Conservation (phyloP, 2,113 vertebrate genomes). For the Acanthisitta chloris region DNA sequence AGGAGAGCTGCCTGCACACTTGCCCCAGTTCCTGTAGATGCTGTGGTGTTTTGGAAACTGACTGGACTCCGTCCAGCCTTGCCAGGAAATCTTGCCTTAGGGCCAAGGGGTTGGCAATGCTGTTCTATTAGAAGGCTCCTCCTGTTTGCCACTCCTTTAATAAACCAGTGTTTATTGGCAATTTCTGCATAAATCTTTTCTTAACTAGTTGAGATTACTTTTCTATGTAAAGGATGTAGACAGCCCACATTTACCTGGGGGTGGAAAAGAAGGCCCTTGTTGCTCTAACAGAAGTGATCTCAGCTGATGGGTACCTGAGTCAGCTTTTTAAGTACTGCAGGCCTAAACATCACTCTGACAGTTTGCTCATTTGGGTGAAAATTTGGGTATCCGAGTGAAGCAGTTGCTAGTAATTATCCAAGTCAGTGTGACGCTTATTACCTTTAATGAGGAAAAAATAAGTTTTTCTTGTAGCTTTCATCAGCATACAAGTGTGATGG, state of each 20-base stretch:
- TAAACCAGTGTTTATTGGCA: not conserved
- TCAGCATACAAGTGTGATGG: not conserved
- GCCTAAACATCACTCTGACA: not conserved
- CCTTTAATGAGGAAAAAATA: not conserved
- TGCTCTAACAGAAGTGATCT: not conserved
- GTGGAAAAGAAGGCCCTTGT: not conserved
- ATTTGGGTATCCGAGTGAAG: not conserved
- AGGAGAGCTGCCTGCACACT: not conserved
- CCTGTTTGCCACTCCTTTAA: not conserved
- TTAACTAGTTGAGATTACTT: not conserved
- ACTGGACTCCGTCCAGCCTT: not conserved
- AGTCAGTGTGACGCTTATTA: not conserved
- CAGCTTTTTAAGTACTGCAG: not conserved
- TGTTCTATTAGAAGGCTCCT: not conserved
- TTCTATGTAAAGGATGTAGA: not conserved
- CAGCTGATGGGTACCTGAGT: not conserved
- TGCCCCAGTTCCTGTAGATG: not conserved
- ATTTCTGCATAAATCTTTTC: not conserved
- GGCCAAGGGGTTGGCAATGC: accelerated
- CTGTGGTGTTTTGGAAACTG: not conserved
- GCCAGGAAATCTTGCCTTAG: not conserved
- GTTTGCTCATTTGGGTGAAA: not conserved
- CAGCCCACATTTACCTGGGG: not conserved
- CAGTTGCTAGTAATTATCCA: not conserved
- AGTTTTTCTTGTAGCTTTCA: not conserved